Evolutionary conservation across 2,888 invertebrate species (phyloP).

Genomic region (Rotaria socialis): DNA sequence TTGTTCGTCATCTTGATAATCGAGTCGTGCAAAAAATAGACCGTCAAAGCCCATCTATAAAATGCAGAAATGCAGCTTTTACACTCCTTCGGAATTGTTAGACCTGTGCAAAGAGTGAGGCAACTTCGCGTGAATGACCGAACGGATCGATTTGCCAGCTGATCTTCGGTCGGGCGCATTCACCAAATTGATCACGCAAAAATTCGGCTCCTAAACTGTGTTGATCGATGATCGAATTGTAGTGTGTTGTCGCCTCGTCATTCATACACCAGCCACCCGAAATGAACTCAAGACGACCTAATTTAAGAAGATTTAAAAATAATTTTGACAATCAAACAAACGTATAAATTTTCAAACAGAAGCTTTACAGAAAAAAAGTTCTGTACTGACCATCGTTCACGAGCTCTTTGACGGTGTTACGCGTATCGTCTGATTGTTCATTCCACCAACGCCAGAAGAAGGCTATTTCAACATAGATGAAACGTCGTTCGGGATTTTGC

Average conservation of each 20-base stretch:
- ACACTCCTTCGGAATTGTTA: no score
- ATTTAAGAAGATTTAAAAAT: no score
- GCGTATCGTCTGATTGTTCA: slow-evolving; percentile 65
- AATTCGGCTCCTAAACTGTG: slow-evolving; percentile 63
- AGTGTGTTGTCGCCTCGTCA: slow-evolving; percentile 63
- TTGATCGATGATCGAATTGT: slow-evolving; percentile 63
- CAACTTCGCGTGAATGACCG: slow-evolving; percentile 80
- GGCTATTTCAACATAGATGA: slow-evolving; percentile 78
- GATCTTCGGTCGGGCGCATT: slow-evolving; percentile 62
- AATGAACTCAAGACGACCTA: slow-evolving; percentile 50
- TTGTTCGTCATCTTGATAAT: slow-evolving; percentile 70
- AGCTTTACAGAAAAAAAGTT: no score
- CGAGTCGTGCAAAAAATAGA: slow-evolving; percentile 5
- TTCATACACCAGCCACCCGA: slow-evolving; percentile 64
- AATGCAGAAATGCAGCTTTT: no score
- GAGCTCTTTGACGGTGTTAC: slow-evolving; percentile 67
- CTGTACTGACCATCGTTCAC: slow-evolving; percentile 62
- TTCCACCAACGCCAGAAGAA: slow-evolving; percentile 83
- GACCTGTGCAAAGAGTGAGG: slow-evolving; percentile 63
- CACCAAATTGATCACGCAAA: slow-evolving; percentile 56
- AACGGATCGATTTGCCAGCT: slow-evolving; percentile 82
- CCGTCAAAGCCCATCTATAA: no score
- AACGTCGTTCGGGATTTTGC: no score
- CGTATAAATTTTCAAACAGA: no score
- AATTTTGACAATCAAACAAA: no score